These are phyloP conservation scores for Piezodorus guildinii DNA, from an alignment of 1,140 invertebrate genomes.

Conservation along the genomic window DNA sequence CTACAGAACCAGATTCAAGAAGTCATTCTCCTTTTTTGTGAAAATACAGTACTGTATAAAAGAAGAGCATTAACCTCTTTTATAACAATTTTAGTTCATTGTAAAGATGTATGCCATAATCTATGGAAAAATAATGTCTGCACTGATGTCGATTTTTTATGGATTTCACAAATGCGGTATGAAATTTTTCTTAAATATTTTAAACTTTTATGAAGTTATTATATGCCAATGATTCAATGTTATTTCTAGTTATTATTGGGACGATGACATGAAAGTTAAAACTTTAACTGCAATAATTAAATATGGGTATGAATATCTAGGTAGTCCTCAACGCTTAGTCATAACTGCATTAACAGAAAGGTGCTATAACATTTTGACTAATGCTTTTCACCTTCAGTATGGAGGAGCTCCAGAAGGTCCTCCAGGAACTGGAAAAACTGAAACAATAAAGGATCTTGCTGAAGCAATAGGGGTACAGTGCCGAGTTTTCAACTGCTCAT, in stretches of 20 bases:
- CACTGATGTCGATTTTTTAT: not conserved
- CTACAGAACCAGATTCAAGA: no score
- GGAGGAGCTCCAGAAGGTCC: constrained; percentile 81
- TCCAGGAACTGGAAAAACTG: constrained; percentile 79
- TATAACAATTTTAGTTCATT: not conserved
- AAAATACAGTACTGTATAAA: not conserved
- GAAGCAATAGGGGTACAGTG: constrained; percentile 85
- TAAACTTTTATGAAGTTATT: no score
- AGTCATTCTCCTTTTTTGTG: no score
- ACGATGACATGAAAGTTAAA: constrained; percentile 57
- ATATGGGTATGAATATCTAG: constrained; percentile 92
- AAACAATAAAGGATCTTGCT: constrained; percentile 79
- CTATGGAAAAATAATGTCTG: not conserved
- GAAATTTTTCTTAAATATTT: no score
- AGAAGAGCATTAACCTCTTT: not conserved
- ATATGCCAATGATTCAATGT: not conserved
- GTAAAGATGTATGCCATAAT: not conserved
- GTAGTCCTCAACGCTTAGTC: constrained; percentile 74
- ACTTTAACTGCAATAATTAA: constrained; percentile 87
- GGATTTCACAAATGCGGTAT: constrained; percentile 1
- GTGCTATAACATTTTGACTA: constrained; percentile 86
- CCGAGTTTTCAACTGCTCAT: constrained; percentile 89
- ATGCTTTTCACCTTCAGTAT: constrained; percentile 73
- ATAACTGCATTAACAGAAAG: constrained; percentile 81
- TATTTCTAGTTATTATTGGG: constrained; percentile 29